Conservation (phyloP, 2,113 vertebrate genomes). For the Pelvicachromis taeniatus region DNA sequence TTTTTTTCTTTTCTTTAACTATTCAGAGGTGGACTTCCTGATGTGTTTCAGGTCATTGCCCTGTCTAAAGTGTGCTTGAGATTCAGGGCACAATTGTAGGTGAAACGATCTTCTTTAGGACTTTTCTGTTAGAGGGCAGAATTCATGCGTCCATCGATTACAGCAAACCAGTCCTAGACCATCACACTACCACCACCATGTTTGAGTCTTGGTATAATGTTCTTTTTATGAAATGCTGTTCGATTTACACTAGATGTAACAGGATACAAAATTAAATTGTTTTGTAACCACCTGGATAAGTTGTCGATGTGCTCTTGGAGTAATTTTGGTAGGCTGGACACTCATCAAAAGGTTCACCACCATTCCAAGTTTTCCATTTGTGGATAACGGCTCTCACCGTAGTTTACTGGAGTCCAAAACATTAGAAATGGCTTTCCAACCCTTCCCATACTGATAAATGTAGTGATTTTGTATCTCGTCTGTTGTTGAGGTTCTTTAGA, state of each 20-base stretch:
- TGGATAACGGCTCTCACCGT: not conserved
- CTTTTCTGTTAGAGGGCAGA: not conserved
- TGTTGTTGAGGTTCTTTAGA: not conserved
- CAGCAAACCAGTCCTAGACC: not conserved
- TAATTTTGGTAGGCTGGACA: not conserved
- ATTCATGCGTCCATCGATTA: not conserved
- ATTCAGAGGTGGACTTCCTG: not conserved
- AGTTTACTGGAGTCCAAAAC: not conserved
- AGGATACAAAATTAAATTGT: not conserved
- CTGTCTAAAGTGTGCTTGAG: not conserved
- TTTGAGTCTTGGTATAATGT: not conserved
- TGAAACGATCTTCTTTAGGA: not conserved
- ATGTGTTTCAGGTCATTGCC: not conserved
- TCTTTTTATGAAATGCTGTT: not conserved
- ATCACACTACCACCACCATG: not conserved
- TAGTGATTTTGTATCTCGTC: not conserved
- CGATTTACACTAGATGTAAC: not conserved
- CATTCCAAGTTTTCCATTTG: not conserved
- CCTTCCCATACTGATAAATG: not conserved
- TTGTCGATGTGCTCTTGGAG: not conserved
- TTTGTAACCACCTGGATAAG: not conserved
- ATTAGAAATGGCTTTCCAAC: not conserved
- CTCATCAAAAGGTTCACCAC: not conserved
- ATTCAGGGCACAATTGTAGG: not conserved
- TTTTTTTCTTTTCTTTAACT: not conserved